These are phyloP conservation scores for Gracilinanus agilis DNA, from an alignment of 2,113 vertebrate genomes.

Conservation along the genomic window DNA sequence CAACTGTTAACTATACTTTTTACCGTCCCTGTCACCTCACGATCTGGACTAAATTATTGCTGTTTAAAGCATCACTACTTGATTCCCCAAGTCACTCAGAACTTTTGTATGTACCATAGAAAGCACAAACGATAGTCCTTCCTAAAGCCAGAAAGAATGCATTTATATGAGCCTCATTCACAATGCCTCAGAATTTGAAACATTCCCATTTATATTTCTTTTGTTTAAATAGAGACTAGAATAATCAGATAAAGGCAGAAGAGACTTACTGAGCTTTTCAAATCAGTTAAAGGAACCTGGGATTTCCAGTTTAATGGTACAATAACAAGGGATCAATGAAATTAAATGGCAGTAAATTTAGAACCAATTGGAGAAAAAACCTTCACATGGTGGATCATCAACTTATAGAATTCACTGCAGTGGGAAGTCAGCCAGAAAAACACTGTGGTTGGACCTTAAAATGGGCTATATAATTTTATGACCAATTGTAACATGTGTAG, in stretches of 20 bases:
- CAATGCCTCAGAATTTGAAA: not conserved
- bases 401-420: slow-evolving; percentile 12
- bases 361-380: slow-evolving; percentile 32
- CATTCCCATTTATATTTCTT: not conserved
- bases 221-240: not conserved
- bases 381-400: slow-evolving; percentile 24
- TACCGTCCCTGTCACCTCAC: not conserved
- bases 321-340: slow-evolving; percentile 29
- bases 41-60: not conserved
- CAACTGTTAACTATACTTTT: not conserved
- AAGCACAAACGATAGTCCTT: not conserved
- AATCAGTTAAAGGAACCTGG: not conserved
- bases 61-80: not conserved
- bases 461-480: slow-evolving; percentile 66
- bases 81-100: not conserved
- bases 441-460: slow-evolving; percentile 33
- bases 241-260: slow-evolving; percentile 21
- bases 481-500: slow-evolving; percentile 25
- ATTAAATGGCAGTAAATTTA: slow-evolving; percentile 46
- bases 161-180: not conserved
- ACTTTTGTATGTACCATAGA: not conserved
- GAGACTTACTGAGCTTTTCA: not conserved
- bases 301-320: slow-evolving; percentile 31
- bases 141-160: not conserved
- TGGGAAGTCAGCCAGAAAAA: slow-evolving; percentile 59